Evolutionary conservation across 2,113 vertebrate genomes (phyloP).

Genomic region (Macquaria ambigua): DNA sequence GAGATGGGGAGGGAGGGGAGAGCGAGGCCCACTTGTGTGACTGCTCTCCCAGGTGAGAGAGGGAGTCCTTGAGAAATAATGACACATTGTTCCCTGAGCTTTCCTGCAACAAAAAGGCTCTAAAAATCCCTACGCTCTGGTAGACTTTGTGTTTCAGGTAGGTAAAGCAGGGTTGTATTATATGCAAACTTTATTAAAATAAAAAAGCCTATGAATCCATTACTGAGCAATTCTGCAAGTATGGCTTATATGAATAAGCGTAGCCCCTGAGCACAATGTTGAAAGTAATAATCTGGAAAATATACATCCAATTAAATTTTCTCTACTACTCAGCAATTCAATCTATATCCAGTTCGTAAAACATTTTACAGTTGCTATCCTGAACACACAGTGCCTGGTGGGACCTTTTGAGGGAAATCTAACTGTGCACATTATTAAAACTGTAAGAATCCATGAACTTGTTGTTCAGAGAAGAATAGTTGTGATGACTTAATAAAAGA

Average conservation of each 20-base stretch:
- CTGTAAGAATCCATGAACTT: not conserved
- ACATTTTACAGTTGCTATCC: not conserved
- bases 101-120: not conserved
- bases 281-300: not conserved
- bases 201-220: not conserved
- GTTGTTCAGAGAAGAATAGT: not conserved
- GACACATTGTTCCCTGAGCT: conserved; percentile 12
- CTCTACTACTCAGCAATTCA: not conserved
- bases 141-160: not conserved
- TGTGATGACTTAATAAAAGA: not conserved
- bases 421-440: not conserved
- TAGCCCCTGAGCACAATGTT: not conserved
- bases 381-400: not conserved
- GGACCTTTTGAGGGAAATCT: not conserved
- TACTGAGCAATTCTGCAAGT: not conserved
- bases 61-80: conserved; percentile 43
- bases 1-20: not conserved
- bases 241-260: not conserved
- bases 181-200: no score
- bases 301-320: not conserved
- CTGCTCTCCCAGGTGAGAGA: conserved; percentile 8
- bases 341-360: not conserved
- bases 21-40: conserved; percentile 17
- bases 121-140: not conserved
- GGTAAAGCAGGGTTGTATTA: not conserved